Base-by-base conservation (phyloP, 1,140 invertebrate species). In the Achroia grisella region DNA sequence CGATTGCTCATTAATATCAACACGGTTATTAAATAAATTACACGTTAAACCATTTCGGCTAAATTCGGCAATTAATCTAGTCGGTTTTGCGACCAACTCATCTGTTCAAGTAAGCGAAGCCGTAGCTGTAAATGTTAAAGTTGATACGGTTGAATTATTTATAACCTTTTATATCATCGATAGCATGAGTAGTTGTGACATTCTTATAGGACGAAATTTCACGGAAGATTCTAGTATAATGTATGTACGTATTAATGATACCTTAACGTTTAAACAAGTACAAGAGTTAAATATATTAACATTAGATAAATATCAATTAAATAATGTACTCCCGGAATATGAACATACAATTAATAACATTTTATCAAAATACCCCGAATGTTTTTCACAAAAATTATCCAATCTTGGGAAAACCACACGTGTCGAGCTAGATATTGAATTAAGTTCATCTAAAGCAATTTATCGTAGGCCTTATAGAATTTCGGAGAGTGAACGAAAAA, bases 391-490 rank as follows among this genome's bases (percentile, higher is more conserved):
- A n/a, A 32, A 53, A 34, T 31, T 45, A 9, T 3, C 10, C 9
- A 29, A 10, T 10, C 9, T 53, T 35, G 45, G 44, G 1, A 48
- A 48, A 30, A 41, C 42, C 0, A 14, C 27, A 8, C 15, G 39
- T 31, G 39, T 56, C 5, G 48, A 56, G 43, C 28, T 56, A 44
- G 48, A 52, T 10, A 62, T 62, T 5, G 33, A 62, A 31, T 30
- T 62, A n/a, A 56, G 35, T 17, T 31, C 50, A 12, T 37, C 11
- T 44, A 53, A 53, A 11, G 50, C 56, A n/a, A 13, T 62, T 17
- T 48, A 3, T 14, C 48, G 45, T 12, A 33, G 51, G 9, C 51
- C 51, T 4, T 53, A 53, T 39, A 11, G 51, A n/a, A 44, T 48
- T 23, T 48, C 51, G 9, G 40, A 48, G 13, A 35, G 35, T 8